Evolutionary conservation across 2,113 vertebrate genomes (phyloP), one percentile per base, ranked within the genome.

Genomic region (Miniopterus natalensis): DNA sequence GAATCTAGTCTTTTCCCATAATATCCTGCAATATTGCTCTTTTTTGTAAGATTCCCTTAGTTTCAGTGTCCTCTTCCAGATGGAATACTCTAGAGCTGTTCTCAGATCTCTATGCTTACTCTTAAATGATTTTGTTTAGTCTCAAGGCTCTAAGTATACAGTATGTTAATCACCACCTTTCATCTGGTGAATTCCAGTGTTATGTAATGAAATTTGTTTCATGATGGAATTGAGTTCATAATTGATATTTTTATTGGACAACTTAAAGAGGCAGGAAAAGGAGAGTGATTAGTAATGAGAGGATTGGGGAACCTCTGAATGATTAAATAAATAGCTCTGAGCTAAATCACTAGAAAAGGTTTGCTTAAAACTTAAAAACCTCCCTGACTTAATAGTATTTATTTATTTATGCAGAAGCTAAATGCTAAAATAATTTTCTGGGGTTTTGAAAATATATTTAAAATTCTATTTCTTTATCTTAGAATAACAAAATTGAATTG

Each of bases 391-490:
- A 51, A 75, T 29, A 51, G 68, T 25, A 85, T 73, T 12, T 83
- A 79, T 53, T 92, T 92, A 77, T 57, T 79, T 90, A 96, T 49
- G 1, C 6, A 91, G 65, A 40, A 49, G 12, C 7, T 88, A 87
- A 92, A 73, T 42, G 49, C 88, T 83, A 74, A 88, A 84, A 66
- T 65, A 94, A 70, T 11, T 91, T 87, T 55, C 36, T 71, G 18
- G 40, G 51, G 23, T 14, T 84, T 95, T 53, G 15, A 61, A 55
- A 55, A 61, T 74, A 74, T 74, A n/a, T 51, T 79, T 88, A 79
- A 91, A 87, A 40, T 97, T 23, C 27, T 71, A 23, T 65, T 81
- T 59, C 42, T 91, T 70, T 71, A 87, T 78, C n/a, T 87, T 63
- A 84, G n/a, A 87, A 87, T 47, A 86, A 8, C 21, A 88, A 84